These are phyloP conservation scores for Eidolon helvum DNA, from an alignment of 2,113 vertebrate species.

Conservation along the genomic window DNA sequence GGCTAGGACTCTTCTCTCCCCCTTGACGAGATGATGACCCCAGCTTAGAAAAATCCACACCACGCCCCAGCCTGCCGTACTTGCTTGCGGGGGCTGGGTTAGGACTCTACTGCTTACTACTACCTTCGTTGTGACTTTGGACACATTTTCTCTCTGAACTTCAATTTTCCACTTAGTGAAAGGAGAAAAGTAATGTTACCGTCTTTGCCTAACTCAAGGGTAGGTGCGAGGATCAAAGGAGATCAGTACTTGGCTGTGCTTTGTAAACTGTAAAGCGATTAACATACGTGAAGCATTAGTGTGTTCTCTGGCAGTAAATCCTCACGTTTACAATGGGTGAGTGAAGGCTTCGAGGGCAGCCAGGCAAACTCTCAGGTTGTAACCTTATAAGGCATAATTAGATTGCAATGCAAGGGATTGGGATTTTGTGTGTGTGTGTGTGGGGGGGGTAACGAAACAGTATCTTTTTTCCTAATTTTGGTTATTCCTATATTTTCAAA, in stretches of 20 bases:
- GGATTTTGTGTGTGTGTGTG: too few species aligned
- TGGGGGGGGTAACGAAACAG: slow-evolving; percentile 29
- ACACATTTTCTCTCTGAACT: neutral
- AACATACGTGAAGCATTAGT: slow-evolving; percentile 58
- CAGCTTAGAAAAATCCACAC: slow-evolving; percentile 38
- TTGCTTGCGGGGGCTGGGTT: neutral
- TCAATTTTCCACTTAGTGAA: neutral
- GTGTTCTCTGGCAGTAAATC: slow-evolving; percentile 56
- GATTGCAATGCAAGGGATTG: too few species aligned
- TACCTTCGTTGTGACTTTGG: neutral
- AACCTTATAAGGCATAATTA: slow-evolving; percentile 70
- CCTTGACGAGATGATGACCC: slow-evolving; percentile 40
- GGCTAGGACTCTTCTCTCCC: slow-evolving; percentile 13
- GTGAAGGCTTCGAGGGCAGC: slow-evolving; percentile 47
- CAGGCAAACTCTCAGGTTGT: slow-evolving; percentile 70
- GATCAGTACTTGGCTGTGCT: neutral
- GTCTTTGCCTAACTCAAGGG: neutral
- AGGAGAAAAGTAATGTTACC: neutral
- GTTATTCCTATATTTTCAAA: slow-evolving; percentile 74
- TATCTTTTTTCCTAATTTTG: slow-evolving; percentile 34
- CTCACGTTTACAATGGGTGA: slow-evolving; percentile 50
- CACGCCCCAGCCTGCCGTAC: neutral
- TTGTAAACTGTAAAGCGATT: slow-evolving; percentile 17
- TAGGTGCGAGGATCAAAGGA: slow-evolving; percentile 45
- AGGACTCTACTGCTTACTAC: neutral